A percentile compares a stretch with the other conserved stretches of the same genome.
Evolutionary conservation across 2,113 vertebrate genomes (phyloP).

Genomic region (Neodontobutis hainanensis): DNA sequence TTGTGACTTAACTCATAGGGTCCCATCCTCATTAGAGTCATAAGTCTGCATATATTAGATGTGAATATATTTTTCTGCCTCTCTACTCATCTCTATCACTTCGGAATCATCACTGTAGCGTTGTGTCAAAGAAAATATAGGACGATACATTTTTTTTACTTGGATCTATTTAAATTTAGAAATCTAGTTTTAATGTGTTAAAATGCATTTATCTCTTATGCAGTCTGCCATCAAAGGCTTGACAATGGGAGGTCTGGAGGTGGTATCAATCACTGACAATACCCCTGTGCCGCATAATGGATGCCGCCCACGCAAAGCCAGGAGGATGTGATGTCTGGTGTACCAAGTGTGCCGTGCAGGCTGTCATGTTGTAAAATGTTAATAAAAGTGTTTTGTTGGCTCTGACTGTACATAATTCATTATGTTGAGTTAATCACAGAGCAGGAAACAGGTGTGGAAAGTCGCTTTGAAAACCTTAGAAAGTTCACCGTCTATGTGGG

Average conservation of each 20-base stretch:
- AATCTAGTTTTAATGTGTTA: not conserved
- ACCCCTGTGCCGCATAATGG: constrained; percentile 95
- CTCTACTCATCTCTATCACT: no score
- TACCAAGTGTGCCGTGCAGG: not conserved
- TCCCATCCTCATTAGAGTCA: no score
- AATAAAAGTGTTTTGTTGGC: constrained; percentile 60
- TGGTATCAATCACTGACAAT: constrained; percentile 96
- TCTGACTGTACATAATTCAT: constrained; percentile 12
- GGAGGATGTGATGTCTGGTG: constrained; percentile 78
- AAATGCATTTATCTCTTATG: constrained; percentile 36
- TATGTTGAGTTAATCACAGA: constrained; percentile 32
- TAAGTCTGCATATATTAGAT: no score
- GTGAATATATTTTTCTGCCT: no score
- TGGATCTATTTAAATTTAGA: not conserved
- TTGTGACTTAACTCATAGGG: no score
- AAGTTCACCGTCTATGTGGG: no score
- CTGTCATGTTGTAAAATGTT: constrained; percentile 14
- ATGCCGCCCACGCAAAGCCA: constrained; percentile 91
- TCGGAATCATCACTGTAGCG: no score
- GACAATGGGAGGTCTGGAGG: constrained; percentile 90
- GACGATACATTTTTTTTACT: no score
- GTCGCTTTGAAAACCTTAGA: no score
- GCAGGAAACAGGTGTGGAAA: constrained; percentile 13
- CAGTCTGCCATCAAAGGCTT: constrained; percentile 94
- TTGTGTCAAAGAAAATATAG: no score